Evolutionary conservation across 2,888 invertebrate species (phyloP), one percentile per base, ranked within the genome.

Genomic region (Drosophila pegasa): DNA sequence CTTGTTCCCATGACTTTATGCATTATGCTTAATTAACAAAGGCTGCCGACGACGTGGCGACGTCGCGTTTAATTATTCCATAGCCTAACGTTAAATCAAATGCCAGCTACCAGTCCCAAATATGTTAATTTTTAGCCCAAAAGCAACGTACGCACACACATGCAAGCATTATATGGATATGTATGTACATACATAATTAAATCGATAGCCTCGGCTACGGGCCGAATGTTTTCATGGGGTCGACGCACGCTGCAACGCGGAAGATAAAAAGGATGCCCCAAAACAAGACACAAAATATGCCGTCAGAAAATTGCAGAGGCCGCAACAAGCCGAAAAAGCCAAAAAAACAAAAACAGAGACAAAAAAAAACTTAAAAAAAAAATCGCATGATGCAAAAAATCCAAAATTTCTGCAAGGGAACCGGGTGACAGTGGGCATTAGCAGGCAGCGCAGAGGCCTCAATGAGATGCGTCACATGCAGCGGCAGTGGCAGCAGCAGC

Each of bases 181-280:
- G 33, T 37, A 67, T 73, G 61, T 56, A 57, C 70, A 73, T 69
- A 72, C 76, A 76, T 75, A 81, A 84, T 78, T 77, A 75, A 77
- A 72, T 77, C 81, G 77, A 81, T 78, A 75, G 69, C 27, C 45
- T 56, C 60, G 31, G 47, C 61, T 54, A 33, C 29, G 31, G 43
- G 48, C 45, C 25, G 54, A 37, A 31, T 60, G 37, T 51, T 51
- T 47, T 33, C 59, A 50, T 65, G 72, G 56, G 85, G 79, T 86
- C 85, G 70, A 69, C 61, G 85, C 50, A 62, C 85, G 70, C 84
- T 68, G 81, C 75, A 88, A 86, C 88, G 87, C 88, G 88, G 87
- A 86, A 88, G 81, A 86, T 86, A 80, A 82, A 85, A 88, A 87
- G 87, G 88, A 85, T 88, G 81, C 84, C 82, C 81, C 76, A 76